phyloP scores from a whole-genome alignment of 2,113 vertebrate species.

The Lampris megalopsis region DNA sequence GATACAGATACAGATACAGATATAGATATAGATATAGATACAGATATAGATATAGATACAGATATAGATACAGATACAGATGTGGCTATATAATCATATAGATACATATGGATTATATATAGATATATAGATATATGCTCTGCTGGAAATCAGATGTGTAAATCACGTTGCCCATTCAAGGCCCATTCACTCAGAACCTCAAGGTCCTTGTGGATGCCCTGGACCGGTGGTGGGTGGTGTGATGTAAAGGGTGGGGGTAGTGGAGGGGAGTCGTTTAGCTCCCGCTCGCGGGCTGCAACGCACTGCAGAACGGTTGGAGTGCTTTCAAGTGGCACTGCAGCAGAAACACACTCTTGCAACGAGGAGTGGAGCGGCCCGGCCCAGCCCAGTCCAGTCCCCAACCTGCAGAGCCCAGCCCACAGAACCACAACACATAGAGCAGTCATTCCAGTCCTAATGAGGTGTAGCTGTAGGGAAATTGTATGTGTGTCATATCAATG shows the following conservation, averaged over 20 bases:
- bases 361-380: constrained; percentile 27
- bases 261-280: constrained; percentile 60
- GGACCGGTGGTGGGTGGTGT: constrained; percentile 12
- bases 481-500: not conserved
- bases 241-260: constrained; percentile 43
- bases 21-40: no score
- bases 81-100: no score
- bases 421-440: not conserved
- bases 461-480: constrained; percentile 9
- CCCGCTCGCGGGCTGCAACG: constrained; percentile 60
- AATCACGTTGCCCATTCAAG: constrained; percentile 23
- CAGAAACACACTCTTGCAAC: constrained; percentile 53
- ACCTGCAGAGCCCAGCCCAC: constrained; percentile 13
- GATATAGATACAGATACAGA: no score
- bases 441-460: not conserved
- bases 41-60: no score
- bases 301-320: constrained; percentile 77
- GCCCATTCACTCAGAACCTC: constrained; percentile 1
- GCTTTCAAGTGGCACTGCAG: constrained; percentile 78
- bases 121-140: not conserved
- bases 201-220: constrained; percentile 44
- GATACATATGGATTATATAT: no score
- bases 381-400: constrained; percentile 44
- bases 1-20: no score
- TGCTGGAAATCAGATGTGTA: constrained; percentile 23